These are phyloP conservation scores for Amblyjoppa fuscipennis DNA, from an alignment of 2,888 invertebrate species.

Conservation along the genomic window DNA sequence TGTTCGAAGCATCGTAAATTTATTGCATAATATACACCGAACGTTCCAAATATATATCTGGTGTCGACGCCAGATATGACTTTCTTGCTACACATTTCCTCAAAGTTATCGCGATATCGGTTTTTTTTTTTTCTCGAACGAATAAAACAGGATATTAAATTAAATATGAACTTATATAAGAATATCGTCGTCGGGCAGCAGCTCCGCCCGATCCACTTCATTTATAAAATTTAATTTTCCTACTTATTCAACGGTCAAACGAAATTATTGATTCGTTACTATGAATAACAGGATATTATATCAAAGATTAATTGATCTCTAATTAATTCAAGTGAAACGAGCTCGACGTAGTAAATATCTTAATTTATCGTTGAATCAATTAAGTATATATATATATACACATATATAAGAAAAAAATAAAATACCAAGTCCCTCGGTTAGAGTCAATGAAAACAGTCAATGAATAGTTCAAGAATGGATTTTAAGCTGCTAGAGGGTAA, in stretches of 20 bases:
- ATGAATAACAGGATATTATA: slow-evolving; percentile 23
- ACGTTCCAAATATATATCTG: neutral
- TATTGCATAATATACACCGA: neutral
- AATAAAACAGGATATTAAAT: slow-evolving; percentile 14
- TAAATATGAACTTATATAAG: neutral
- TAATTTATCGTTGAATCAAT: slow-evolving; percentile 15
- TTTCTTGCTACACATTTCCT: neutral
- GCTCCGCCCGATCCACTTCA: neutral
- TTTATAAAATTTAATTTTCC: neutral
- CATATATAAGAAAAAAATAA: neutral
- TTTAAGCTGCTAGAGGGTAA: neutral
- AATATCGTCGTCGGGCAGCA: neutral
- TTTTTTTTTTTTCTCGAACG: neutral
- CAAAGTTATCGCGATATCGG: slow-evolving; percentile 3
- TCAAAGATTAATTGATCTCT: slow-evolving; percentile 8
- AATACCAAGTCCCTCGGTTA: neutral
- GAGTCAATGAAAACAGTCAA: slow-evolving; percentile 23
- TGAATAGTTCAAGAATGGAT: slow-evolving; percentile 23
- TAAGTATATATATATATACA: neutral
- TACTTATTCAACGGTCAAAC: neutral
- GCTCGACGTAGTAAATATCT: slow-evolving; percentile 22
- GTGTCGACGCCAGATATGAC: neutral
- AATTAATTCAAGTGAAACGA: slow-evolving; percentile 7
- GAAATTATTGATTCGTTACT: slow-evolving; percentile 5
- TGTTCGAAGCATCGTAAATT: neutral